phyloP scores from a whole-genome alignment of 2,113 vertebrate species.

The Megalops atlanticus region DNA sequence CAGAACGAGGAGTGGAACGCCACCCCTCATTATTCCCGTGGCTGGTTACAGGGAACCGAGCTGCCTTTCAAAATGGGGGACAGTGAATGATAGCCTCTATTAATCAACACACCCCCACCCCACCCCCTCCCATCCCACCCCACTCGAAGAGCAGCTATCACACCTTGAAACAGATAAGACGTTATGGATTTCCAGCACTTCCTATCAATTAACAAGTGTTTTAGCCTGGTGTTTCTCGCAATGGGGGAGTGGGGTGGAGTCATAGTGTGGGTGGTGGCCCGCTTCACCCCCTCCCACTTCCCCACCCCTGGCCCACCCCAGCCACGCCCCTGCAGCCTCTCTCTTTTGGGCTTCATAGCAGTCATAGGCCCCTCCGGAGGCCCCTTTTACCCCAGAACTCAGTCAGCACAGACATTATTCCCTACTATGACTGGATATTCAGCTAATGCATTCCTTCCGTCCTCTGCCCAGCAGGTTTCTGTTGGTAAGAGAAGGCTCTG shows the following conservation, averaged over 20 bases:
- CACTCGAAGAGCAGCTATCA: constrained; percentile 56
- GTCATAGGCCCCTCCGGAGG: too few relatives aligned
- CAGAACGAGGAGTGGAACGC: constrained; percentile 73
- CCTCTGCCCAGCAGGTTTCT: too few relatives aligned
- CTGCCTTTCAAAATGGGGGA: constrained; percentile 66
- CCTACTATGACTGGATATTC: too few relatives aligned
- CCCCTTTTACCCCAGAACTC: too few relatives aligned
- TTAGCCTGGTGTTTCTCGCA: background rate
- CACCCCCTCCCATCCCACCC: constrained; percentile 45
- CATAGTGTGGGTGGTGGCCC: too few relatives aligned
- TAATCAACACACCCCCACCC: constrained; percentile 60
- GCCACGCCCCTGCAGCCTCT: too few relatives aligned
- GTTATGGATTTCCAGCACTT: constrained; percentile 49
- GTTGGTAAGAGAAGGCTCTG: too few relatives aligned
- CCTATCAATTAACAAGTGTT: constrained; percentile 59
- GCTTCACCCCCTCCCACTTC: too few relatives aligned
- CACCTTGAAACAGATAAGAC: constrained; percentile 62
- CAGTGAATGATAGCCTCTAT: constrained; percentile 76
- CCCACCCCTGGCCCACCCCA: too few relatives aligned
- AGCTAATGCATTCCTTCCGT: too few relatives aligned
- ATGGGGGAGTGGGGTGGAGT: background rate
- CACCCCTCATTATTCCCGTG: constrained; percentile 76
- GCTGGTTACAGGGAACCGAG: constrained; percentile 70
- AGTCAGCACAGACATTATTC: too few relatives aligned
- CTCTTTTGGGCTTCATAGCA: too few relatives aligned